Evolutionary conservation across 1,140 invertebrate genomes (phyloP), one percentile per base, ranked within the genome.

Genomic region (Scaptomyza montana): DNA sequence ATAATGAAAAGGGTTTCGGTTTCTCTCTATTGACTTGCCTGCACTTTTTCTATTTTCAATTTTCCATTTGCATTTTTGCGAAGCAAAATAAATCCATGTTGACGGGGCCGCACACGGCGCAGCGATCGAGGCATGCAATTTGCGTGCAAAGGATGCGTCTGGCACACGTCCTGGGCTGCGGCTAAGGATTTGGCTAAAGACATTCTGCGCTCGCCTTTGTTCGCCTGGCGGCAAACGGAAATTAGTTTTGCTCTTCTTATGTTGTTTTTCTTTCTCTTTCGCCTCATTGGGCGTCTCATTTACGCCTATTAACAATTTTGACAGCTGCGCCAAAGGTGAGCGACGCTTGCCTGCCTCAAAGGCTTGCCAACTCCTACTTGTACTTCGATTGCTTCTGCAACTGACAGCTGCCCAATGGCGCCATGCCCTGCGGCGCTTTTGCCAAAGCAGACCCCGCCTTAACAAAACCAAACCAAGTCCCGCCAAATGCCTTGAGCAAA

Each of bases 281-380:
- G 19, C 16, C 28, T 76, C 74, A 68, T 87, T 81, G 81, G 81
- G 78, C 81, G 71, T 66, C 82, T 87, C 78, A 87, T 87, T 87
- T 87, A 89, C 82, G 82, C 75, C 75, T 87, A 87, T 89, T 87
- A 82, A 71, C 68, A 70, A 65, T 82, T 69, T 55, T 61, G 76
- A 89, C 82, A 87, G 82, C 82, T 89, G 82, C 66, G 57, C 64
- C 64, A 59, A 87, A 80, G 71, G 68, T 73, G 47, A 73, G 33
- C 33, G 57, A 28, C 39, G 56, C 64, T 64, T 80, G 49, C 73
- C 7, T 7, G 39, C 39, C 39, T 77, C 62, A 87, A 87, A 87
- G 82, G 82, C 84, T 86, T 86, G 75, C 62, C 71, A 66, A 51
- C 30, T 68, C 16, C 59, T 9, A 8, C 41, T 59, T 16, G 10